These are phyloP conservation scores for Cyrtorhinus lividipennis DNA, from an alignment of 1,140 invertebrate genomes.

Conservation along the genomic window DNA sequence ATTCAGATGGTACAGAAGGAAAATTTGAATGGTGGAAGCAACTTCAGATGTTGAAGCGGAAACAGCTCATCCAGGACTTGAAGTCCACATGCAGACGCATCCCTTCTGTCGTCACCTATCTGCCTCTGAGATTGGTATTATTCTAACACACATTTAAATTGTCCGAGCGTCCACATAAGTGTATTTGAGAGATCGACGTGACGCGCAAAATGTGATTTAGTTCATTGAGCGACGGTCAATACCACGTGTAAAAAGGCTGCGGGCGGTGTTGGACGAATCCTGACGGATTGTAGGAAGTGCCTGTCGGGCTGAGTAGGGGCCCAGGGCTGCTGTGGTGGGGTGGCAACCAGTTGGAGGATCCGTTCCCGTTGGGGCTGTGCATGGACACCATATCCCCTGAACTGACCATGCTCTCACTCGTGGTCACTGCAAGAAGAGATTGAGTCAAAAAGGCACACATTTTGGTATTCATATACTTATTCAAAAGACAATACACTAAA, in stretches of 20 bases:
- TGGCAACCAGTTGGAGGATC: constrained; percentile 19
- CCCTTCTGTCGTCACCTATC: too few relatives aligned
- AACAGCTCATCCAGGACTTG: too few relatives aligned
- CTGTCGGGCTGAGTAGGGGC: constrained; percentile 17
- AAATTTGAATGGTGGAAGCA: too few relatives aligned
- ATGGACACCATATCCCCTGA: constrained; percentile 23
- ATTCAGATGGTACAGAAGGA: too few relatives aligned
- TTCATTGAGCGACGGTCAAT: constrained; percentile 16
- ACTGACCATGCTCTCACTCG: constrained; percentile 16
- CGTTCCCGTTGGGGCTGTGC: constrained; percentile 22
- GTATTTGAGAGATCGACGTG: neutral
- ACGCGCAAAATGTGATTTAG: neutral
- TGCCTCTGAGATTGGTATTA: neutral
- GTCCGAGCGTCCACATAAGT: neutral
- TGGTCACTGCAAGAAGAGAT: constrained; percentile 8
- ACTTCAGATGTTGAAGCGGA: too few relatives aligned
- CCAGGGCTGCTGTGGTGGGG: constrained; percentile 20
- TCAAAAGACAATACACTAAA: neutral
- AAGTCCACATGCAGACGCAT: neutral
- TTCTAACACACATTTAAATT: neutral
- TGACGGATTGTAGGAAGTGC: constrained; percentile 21
- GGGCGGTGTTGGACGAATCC: constrained; percentile 23
- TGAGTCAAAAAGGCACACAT: neutral
- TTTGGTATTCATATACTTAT: neutral
- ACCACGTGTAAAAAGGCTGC: constrained; percentile 25